Conservation (phyloP, 2,113 vertebrate genomes). For the Chaenogobius annularis region DNA sequence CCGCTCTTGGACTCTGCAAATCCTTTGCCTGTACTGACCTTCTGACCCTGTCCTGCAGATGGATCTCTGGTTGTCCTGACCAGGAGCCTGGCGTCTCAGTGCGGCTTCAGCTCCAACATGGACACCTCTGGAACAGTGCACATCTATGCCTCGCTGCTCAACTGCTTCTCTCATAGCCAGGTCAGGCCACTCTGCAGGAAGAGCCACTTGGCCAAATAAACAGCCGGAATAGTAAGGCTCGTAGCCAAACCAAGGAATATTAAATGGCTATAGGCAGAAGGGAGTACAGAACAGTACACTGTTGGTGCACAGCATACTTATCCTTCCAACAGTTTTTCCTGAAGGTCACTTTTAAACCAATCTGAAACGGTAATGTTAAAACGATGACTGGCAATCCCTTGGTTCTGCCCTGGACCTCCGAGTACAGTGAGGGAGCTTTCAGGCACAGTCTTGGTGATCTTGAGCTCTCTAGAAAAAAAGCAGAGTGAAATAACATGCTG, state of each 20-base stretch:
- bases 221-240: not conserved
- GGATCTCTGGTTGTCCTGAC: slow-evolving; percentile 54
- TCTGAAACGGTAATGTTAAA: not conserved
- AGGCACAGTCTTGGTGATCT: too few relatives aligned
- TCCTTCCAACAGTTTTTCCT: not conserved
- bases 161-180: slow-evolving; percentile 69
- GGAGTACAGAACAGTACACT: too few relatives aligned
- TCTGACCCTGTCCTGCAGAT: slow-evolving; percentile 46
- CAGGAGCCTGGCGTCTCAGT: slow-evolving; percentile 55
- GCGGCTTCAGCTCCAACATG: slow-evolving; percentile 67
- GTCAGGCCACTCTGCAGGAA: slow-evolving; percentile 6
- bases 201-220: not conserved
- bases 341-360: not conserved
- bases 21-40: not conserved
- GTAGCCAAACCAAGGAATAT: not conserved
- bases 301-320: not conserved
- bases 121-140: slow-evolving; percentile 51
- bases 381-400: not conserved
- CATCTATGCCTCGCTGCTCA: slow-evolving; percentile 71
- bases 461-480: not conserved
- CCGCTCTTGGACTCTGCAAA: not conserved
- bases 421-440: not conserved
- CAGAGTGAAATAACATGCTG: not conserved
- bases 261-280: not conserved
- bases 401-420: not conserved